Conservation (phyloP, 2,113 vertebrate species). For the Alligator mississippiensis region DNA sequence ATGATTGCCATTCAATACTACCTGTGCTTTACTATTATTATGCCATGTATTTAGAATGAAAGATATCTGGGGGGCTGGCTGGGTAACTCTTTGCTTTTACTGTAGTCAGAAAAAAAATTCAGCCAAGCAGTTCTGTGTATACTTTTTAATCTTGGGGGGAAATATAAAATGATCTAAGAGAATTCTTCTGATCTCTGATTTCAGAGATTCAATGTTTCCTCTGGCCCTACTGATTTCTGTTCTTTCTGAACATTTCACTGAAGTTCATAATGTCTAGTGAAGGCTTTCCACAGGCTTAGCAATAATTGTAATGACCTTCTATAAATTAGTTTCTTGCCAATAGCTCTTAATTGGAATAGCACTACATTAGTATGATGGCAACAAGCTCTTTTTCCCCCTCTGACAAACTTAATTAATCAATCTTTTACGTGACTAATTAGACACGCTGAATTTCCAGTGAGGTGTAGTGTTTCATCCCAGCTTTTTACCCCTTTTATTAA, state of each 20-base stretch:
- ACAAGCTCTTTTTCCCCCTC: background rate
- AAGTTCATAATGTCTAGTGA: background rate
- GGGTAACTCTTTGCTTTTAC: background rate
- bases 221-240: background rate
- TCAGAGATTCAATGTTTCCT: background rate
- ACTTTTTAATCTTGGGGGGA: background rate
- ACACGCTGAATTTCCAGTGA: slow-evolving; percentile 27
- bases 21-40: background rate
- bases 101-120: background rate
- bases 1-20: background rate
- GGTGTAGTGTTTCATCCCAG: slow-evolving; percentile 39
- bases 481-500: slow-evolving; percentile 12
- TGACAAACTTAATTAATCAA: slow-evolving; percentile 61
- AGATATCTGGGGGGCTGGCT: background rate
- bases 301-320: background rate
- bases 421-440: slow-evolving; percentile 63
- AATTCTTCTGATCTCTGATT: background rate
- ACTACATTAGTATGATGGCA: slow-evolving; percentile 23
- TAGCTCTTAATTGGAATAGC: slow-evolving; percentile 16
- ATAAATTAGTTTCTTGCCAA: slow-evolving; percentile 18
- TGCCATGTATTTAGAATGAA: background rate
- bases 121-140: background rate
- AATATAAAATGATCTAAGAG: background rate
- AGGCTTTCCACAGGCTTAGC: slow-evolving; percentile 18
- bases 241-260: background rate